These are phyloP conservation scores for Kryptopterus vitreolus DNA, from an alignment of 2,797 vertebrate genomes.

Conservation along the genomic window DNA sequence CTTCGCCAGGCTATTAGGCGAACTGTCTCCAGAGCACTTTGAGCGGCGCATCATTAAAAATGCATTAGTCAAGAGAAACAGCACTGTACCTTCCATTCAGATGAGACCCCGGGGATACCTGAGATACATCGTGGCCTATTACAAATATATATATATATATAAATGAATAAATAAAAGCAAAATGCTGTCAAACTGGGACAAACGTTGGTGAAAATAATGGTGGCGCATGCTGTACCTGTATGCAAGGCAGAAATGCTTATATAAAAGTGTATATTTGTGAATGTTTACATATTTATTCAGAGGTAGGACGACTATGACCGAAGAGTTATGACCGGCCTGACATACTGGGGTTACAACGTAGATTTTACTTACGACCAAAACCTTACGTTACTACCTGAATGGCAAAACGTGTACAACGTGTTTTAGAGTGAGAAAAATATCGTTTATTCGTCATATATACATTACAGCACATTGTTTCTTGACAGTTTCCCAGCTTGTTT, in stretches of 20 bases:
- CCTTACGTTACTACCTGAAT: too few relatives aligned
- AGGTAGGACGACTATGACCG: too few relatives aligned
- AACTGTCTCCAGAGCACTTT: slow-evolving; percentile 42
- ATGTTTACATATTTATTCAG: neutral
- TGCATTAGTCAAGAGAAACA: slow-evolving; percentile 59
- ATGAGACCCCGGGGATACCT: slow-evolving; percentile 48
- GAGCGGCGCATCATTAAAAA: slow-evolving; percentile 59
- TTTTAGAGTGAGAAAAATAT: too few relatives aligned
- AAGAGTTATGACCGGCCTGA: too few relatives aligned
- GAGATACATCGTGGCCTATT: slow-evolving; percentile 37
- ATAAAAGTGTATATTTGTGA: neutral
- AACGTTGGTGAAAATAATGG: slow-evolving; percentile 6
- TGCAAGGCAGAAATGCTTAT: neutral
- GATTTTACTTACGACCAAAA: too few relatives aligned
- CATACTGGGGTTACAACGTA: too few relatives aligned
- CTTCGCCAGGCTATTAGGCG: slow-evolving; percentile 41
- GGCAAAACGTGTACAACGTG: too few relatives aligned
- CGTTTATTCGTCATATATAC: too few relatives aligned
- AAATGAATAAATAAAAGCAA: slow-evolving; percentile 48
- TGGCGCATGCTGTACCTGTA: too few relatives aligned
- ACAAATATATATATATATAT: too few relatives aligned
- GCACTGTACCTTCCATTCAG: slow-evolving; percentile 46
- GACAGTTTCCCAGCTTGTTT: too few relatives aligned
- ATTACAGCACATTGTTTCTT: too few relatives aligned
- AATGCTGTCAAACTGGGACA: slow-evolving; percentile 8